Base-by-base conservation (phyloP, 2,113 vertebrate genomes). In the Amblyopsis rosae region DNA sequence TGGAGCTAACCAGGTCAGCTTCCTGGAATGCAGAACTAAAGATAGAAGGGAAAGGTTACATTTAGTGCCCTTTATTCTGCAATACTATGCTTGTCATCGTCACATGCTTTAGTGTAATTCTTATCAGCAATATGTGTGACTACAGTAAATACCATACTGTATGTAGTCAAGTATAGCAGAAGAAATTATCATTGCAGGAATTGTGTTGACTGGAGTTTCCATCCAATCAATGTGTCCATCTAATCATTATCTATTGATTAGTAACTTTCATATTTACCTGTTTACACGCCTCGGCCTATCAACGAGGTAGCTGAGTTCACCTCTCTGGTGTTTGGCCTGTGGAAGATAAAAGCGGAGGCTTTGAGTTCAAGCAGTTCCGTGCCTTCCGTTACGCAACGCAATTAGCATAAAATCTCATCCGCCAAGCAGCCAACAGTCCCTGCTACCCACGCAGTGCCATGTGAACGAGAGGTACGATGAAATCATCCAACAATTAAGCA, bases 1-100 rank as follows among this genome's bases (percentile, higher is more conserved):
- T 99, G 73, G 96, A 99, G 91, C 98, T 99, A 82, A 99, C 96
- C 85, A 98, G 95, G 89, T 98, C 98, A 57, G 97, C 97, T 89
- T 99, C 97, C 91, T 98, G 97, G 92, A 98, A 99, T 63, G 97
- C 96, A 84, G 97, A 99, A 85, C 96, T 98, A 90, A 51, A 81
- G 82, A 17, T 10, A 9, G 69, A 26, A 49, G 46, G 12, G 13
- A 41, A 41, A 41, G 35, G 35, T 41, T 41, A 41, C 35, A 41
- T 7, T 51, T 15, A 12, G 3, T 51, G 10, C 49, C 13, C 3
- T 51, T 51, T 15, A 6, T 54, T 54, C n/a, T 41, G 35, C 35
- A 6, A 41, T 41, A 0, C 35, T 41, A 41, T 41, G 35, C 26
- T 41, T 41, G 35, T 41, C 26, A 26, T 26, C 26, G 3, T 26